Evolutionary conservation across 35 echinoderm and acorn worm species (phyloP).

Genomic region (Lytechinus pictus): DNA sequence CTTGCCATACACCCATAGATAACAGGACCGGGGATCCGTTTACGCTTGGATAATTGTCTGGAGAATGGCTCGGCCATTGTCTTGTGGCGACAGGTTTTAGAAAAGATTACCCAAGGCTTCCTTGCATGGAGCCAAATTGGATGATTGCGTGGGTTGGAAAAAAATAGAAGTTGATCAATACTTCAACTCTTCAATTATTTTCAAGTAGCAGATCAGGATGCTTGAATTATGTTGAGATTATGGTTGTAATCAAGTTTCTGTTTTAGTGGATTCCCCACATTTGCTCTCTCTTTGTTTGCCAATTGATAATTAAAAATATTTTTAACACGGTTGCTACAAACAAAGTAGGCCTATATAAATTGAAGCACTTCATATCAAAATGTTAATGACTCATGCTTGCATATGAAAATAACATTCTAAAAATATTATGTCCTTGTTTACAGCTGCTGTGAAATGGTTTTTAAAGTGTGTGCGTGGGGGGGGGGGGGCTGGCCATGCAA

Average conservation of each 20-base stretch:
- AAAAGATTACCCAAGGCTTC: background rate
- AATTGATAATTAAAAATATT: background rate
- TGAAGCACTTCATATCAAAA: too few species aligned
- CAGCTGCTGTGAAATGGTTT: too few species aligned
- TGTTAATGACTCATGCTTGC: too few species aligned
- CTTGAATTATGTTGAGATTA: background rate
- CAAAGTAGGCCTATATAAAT: too few species aligned
- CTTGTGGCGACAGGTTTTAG: background rate
- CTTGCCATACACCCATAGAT: background rate
- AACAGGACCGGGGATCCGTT: background rate
- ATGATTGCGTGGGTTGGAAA: background rate
- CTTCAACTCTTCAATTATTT: background rate
- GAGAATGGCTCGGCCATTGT: background rate
- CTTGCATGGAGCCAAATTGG: background rate
- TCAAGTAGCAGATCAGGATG: background rate
- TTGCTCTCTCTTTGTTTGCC: background rate
- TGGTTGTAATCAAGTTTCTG: background rate
- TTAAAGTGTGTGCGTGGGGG: too few species aligned
- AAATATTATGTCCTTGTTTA: too few species aligned
- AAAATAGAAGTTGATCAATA: background rate
- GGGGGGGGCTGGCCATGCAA: too few species aligned
- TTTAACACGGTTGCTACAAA: background rate
- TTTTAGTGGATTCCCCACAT: background rate
- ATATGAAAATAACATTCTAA: too few species aligned
- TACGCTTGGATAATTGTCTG: conserved; percentile 1